Evolutionary conservation across 2,888 invertebrate genomes (phyloP).

Genomic region (Dryobotodes eremita): DNA sequence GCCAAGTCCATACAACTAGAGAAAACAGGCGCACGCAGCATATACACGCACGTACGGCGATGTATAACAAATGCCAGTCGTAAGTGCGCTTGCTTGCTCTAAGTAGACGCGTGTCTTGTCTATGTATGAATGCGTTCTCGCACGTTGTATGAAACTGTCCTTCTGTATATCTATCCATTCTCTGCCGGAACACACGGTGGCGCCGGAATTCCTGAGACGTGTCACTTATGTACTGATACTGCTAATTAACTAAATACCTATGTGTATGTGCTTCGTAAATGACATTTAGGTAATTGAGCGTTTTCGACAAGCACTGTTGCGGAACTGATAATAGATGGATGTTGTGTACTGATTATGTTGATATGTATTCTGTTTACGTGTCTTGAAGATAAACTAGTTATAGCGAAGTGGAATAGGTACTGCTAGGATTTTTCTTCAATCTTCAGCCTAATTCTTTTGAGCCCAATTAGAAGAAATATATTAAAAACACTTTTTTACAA

Average conservation of each 20-base stretch:
- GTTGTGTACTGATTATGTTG: slow-evolving; percentile 29
- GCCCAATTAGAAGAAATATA: neutral
- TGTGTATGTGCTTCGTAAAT: slow-evolving; percentile 47
- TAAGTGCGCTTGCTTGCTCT: neutral
- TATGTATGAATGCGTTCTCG: neutral
- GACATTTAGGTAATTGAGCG: slow-evolving; percentile 62
- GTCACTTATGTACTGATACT: slow-evolving; percentile 60
- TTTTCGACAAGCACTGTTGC: slow-evolving; percentile 54
- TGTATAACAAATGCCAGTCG: neutral
- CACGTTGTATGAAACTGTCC: neutral
- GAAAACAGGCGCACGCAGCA: neutral
- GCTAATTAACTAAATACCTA: slow-evolving; percentile 64
- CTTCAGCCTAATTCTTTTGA: neutral
- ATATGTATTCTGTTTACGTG: neutral
- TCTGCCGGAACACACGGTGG: slow-evolving; percentile 73
- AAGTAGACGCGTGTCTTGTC: neutral
- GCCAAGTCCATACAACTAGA: neutral
- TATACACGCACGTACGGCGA: neutral
- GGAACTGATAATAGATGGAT: slow-evolving; percentile 50
- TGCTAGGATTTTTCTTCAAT: neutral
- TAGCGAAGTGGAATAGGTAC: neutral
- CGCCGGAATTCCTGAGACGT: slow-evolving; percentile 75
- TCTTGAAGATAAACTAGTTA: neutral
- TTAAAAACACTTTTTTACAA: too few species aligned
- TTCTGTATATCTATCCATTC: slow-evolving; percentile 15